Evolutionary conservation across 2,888 invertebrate species (phyloP).

Genomic region (Petrolisthes manimaculis): DNA sequence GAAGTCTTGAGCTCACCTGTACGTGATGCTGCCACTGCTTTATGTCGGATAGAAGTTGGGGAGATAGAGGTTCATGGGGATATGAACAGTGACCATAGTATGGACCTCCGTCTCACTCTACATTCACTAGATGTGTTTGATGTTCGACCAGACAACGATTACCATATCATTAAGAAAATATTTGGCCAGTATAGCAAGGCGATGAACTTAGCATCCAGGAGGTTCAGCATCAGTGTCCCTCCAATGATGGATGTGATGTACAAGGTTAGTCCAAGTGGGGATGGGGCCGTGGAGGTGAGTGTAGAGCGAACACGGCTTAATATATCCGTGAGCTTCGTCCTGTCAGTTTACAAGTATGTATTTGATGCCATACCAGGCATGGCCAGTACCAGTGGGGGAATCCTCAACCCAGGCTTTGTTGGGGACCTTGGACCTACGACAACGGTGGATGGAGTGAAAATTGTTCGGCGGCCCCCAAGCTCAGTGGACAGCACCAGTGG

Average conservation of each 20-base stretch:
- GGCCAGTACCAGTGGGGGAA: constrained; percentile 77
- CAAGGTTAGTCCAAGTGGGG: constrained; percentile 76
- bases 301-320: constrained; percentile 81
- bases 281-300: constrained; percentile 78
- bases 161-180: constrained; percentile 61
- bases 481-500: constrained; percentile 76
- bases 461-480: constrained; percentile 72
- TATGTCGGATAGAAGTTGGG: constrained; percentile 79
- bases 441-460: constrained; percentile 68
- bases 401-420: constrained; percentile 81
- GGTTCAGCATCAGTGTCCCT: constrained; percentile 70
- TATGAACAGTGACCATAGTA: constrained; percentile 78
- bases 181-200: constrained; percentile 62
- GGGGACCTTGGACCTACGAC: constrained; percentile 72
- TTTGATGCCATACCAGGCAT: constrained; percentile 77
- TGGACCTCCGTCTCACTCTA: constrained; percentile 79
- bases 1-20: constrained; percentile 82
- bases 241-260: constrained; percentile 81
- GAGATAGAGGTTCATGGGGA: constrained; percentile 78
- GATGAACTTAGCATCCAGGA: constrained; percentile 31
- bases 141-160: constrained; percentile 77
- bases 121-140: constrained; percentile 80
- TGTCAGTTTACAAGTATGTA: constrained; percentile 75
- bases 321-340: constrained; percentile 80
- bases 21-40: constrained; percentile 79